Evolutionary conservation across 2,888 invertebrate species (phyloP), one percentile per base, ranked within the genome.

Genomic region (Lottia scabra): DNA sequence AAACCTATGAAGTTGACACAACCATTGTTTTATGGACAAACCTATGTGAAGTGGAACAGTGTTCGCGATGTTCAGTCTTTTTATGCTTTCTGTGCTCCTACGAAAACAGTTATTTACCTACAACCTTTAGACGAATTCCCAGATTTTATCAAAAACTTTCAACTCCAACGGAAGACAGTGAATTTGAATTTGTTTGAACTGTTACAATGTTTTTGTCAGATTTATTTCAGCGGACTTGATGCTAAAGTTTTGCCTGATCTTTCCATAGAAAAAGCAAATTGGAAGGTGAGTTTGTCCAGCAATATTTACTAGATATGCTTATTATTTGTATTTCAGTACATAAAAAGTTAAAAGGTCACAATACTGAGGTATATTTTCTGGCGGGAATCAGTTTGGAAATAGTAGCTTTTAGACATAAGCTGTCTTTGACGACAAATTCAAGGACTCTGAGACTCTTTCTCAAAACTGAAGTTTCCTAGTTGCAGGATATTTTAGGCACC

Each of bases 41-140:
- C 85, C 6, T 88, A 82, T 76, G 75, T 79, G 6, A 80, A 80
- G 65, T 88, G 87, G 87, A 84, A 81, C 74, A 78, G 83, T 38
- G 67, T 74, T 15, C 72, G 79, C 64, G 79, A 81, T 46, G 74
- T 84, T 43, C 78, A 78, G 56, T 80, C 81, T 19, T 27, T 81
- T 0, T 77, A 82, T 56, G 38, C 77, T 6, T 73, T 80, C 19
- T 83, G 84, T 30, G 68, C 74, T 26, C 68, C 75, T 16, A 78
- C 76, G 45, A 79, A 78, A 64, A 78, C 72, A 69, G 76, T 75
- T n/a, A 84, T 88, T 16, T 87, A 85, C 73, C 75, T 88, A 19
- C 83, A 85, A 62, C 86, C 85, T 30, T 77, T 88, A 6, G 84
- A 83, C 67, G 80, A 78, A 13, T 86, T 87, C 69, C 88, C 88